Evolutionary conservation across 1,140 invertebrate genomes (phyloP), one percentile per base, ranked within the genome.

Genomic region (Pseudomyrmex pallidus): DNA sequence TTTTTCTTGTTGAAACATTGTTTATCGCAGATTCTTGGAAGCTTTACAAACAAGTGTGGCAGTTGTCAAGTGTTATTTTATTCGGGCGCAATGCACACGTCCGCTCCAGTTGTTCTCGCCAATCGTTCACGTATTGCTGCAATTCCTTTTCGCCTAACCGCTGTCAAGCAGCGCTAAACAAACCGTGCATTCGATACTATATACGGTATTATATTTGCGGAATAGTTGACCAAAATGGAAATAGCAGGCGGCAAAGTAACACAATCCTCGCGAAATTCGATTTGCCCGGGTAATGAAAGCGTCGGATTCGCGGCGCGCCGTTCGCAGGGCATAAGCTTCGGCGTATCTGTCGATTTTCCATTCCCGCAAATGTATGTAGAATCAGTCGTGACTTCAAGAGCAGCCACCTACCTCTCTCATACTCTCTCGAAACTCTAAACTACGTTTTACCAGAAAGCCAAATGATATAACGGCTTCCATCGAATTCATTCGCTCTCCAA

Each of bases 161-260:
- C 7, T 25, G 76, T 70, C 64, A 70, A 78, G 64, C 59, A 70
- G 52, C 54, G 48, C 68, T 78, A 78, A 78, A 78, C 76, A 66
- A 70, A 70, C 54, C 44, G 64, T 70, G 46, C 54, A 68, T 78
- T 68, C 35, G 64, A 44, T 15, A 46, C 48, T n/a, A 35, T 50
- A 35, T 46, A 22, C 52, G 15, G 17, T 4, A 63, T 54, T 64
- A 56, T 70, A 63, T 64, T 62, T 50, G 25, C 13, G 44, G 52
- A 35, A 48, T 76, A 70, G 84, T 83, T 84, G 70, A 78, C 82
- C 70, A 84, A 78, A 86, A 86, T 86, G 85, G 82, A 84, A 84
- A 84, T 86, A 85, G 54, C 56, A 61, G 22, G 62, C 59, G 78
- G 78, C 61, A 57, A 74, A 68, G 82, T 84, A 84, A 86, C 82